Conservation (phyloP, 2,113 vertebrate genomes). For the Serinus canaria region DNA sequence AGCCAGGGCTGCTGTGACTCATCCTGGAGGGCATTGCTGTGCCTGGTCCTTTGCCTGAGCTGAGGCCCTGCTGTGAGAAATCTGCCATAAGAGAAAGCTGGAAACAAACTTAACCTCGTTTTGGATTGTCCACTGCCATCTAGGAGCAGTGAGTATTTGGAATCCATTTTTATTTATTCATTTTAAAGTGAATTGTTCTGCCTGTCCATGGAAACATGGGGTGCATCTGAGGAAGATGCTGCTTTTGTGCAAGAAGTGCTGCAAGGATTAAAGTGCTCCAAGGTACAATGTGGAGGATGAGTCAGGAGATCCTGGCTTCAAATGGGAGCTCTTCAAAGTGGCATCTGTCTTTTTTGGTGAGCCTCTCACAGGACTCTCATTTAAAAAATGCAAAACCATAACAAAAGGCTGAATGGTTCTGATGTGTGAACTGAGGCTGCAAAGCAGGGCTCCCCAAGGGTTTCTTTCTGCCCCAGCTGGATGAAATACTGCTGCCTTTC, state of each 20-base stretch:
- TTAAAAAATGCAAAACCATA: not conserved
- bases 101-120: not conserved
- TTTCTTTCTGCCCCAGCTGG: not conserved
- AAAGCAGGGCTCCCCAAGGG: not conserved
- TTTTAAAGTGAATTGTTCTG: not conserved
- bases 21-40: not conserved
- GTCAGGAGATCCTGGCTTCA: slow-evolving; percentile 7
- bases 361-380: not conserved
- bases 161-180: not conserved
- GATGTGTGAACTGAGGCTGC: not conserved
- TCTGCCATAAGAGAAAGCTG: not conserved
- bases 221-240: not conserved
- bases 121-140: not conserved
- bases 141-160: not conserved
- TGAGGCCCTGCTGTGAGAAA: not conserved
- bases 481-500: not conserved
- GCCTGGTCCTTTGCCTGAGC: not conserved
- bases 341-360: not conserved
- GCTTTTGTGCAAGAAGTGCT: not conserved
- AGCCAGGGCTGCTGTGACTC: not conserved
- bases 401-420: not conserved
- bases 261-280: not conserved
- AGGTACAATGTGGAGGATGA: not conserved
- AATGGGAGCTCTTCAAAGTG: not conserved
- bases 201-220: not conserved